Percentiles rank a stretch among this genome's conserved stretches.
These are phyloP conservation scores for Zalophus californianus DNA, from an alignment of 2,797 vertebrate species.

Conservation along the genomic window DNA sequence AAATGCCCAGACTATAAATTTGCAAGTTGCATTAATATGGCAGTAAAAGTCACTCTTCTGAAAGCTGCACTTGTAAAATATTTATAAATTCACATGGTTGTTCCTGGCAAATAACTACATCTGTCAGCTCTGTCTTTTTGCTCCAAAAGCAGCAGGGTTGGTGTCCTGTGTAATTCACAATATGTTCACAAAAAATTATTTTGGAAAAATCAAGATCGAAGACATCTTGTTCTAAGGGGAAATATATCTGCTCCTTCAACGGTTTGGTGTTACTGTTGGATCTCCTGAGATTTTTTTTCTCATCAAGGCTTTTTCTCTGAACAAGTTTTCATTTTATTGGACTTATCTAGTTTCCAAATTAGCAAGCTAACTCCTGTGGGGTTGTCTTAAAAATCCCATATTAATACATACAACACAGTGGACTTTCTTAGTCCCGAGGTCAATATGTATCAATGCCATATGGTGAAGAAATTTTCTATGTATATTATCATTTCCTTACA, in stretches of 20 bases:
- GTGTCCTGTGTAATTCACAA: conserved; percentile 80
- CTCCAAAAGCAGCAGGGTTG: conserved; percentile 62
- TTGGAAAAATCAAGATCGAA: conserved; percentile 72
- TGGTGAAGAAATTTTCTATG: conserved; percentile 27
- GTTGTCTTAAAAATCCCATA: conserved; percentile 68
- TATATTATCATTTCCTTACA: not conserved
- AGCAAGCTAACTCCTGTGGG: conserved; percentile 61
- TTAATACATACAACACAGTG: conserved; percentile 51
- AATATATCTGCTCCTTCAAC: not conserved
- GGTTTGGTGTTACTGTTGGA: conserved; percentile 1
- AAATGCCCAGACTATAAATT: conserved; percentile 86
- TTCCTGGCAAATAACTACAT: conserved; percentile 85
- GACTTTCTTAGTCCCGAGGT: conserved; percentile 54
- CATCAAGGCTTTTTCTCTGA: conserved; percentile 69
- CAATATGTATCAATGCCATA: conserved; percentile 47
- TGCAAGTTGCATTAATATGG: conserved; percentile 85
- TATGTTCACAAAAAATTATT: conserved; percentile 73
- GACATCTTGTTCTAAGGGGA: conserved; percentile 60
- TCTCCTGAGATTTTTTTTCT: conserved; percentile 63
- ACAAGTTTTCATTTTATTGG: conserved; percentile 73
- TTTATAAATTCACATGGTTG: conserved; percentile 88
- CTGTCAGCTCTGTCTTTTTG: conserved; percentile 84
- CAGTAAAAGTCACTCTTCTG: conserved; percentile 87
- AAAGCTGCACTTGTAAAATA: conserved; percentile 89
- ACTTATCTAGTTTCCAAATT: conserved; percentile 77